Evolutionary conservation across 2,888 invertebrate genomes (phyloP), one percentile per base, ranked within the genome.

Genomic region (Scotopteryx bipunctaria): DNA sequence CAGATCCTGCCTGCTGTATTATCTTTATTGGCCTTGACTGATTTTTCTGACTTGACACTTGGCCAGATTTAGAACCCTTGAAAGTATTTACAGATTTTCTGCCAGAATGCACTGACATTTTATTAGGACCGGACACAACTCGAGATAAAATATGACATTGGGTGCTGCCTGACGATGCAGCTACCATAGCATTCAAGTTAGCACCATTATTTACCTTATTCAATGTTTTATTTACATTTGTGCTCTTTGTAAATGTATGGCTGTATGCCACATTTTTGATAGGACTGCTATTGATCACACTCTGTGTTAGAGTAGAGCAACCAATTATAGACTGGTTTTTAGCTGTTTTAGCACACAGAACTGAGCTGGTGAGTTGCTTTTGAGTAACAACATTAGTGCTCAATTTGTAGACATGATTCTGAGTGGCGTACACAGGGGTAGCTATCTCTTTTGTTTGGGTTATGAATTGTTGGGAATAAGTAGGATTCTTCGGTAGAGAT

Each of bases 11-110:
- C 63, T 90, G 89, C 63, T 92, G 92, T 57, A 92, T 90, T 55
- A 92, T 92, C 73, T 92, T 92, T 11, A 92, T 87, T 14, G 92
- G 83, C 63, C 91, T 89, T 0, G 89, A 86, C 57, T 88, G 87
- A 69, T 78, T 86, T 57, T 87, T 88, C 59, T 85, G 86, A 45
- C 64, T 73, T 2, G 81, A 69, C 5, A 68, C 69, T 69, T 86
- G 84, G 14, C 83, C 77, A 63, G 66, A 83, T 69, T 88, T 89
- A 6, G 86, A 81, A 46, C 81, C 81, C 65, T 87, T 88, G 5
- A 86, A 70, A 51, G 86, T 69, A 63, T 81, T 87, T 21, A 82
- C 74, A 15, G 85, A 79, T 71, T 89, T 90, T 53, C 83, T 78
- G 45, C 89, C 88, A 5, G 88, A 85, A 64, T 90, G 89, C 13